A percentile compares a stretch with the other conserved stretches of the same genome.
phyloP scores from a whole-genome alignment of 2,113 vertebrate genomes.

The Camelus bactrianus region DNA sequence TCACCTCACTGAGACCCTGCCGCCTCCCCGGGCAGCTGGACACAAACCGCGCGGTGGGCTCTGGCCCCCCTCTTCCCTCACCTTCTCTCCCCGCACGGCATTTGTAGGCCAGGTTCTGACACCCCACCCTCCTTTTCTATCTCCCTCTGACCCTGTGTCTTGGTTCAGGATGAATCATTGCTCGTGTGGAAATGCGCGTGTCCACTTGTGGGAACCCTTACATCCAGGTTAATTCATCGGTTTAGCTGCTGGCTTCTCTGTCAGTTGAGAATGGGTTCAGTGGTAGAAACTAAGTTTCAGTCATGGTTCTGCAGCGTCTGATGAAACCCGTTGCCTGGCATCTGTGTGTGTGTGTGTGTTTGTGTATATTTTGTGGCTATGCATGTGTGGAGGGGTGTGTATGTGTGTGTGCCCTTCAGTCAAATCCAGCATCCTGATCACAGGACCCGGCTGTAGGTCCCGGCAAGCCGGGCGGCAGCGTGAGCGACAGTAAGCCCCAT shows the following conservation, averaged over 20 bases:
- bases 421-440: background rate
- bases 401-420: background rate
- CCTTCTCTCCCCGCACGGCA: background rate
- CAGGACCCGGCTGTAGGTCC: background rate
- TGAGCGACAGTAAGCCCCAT: background rate
- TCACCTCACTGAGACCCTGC: background rate
- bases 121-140: background rate
- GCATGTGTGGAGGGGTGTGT: rapidly evolving
- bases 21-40: background rate
- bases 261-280: background rate
- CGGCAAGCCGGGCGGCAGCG: background rate
- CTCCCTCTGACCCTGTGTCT: background rate
- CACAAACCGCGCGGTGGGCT: background rate
- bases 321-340: background rate
- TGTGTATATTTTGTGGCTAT: background rate
- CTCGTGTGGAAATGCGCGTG: background rate
- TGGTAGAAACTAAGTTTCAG: background rate
- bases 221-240: background rate
- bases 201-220: background rate
- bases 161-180: background rate
- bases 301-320: background rate
- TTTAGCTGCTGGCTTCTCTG: background rate
- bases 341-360: background rate
- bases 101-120: background rate
- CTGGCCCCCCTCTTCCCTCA: background rate